A percentile compares a stretch with the other conserved stretches of the same genome.
Evolutionary conservation across 2,113 vertebrate species (phyloP).

Genomic region (Triplophysa tibetana): DNA sequence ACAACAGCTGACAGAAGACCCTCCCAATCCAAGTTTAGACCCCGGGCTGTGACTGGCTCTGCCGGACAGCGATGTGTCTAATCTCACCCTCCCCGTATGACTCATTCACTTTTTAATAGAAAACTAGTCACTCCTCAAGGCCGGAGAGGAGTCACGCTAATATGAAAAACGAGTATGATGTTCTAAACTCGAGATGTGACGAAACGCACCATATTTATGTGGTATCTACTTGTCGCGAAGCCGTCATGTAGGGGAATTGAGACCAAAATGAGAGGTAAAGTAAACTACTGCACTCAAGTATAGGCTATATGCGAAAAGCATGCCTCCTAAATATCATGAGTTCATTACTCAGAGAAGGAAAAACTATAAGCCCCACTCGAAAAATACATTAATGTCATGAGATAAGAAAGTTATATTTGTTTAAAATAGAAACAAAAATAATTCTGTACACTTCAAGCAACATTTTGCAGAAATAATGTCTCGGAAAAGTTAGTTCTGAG

Average conservation of each 20-base stretch:
- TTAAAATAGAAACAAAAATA: too few relatives aligned
- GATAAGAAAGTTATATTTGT: too few relatives aligned
- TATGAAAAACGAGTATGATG: conserved; percentile 51
- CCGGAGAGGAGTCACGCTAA: conserved; percentile 64
- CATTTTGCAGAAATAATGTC: too few relatives aligned
- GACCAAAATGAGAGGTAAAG: background rate
- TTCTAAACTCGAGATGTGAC: conserved; percentile 41
- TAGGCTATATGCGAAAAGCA: background rate
- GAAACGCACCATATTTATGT: background rate
- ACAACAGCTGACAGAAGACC: conserved; percentile 68
- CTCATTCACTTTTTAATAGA: conserved; percentile 72
- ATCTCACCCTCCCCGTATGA: conserved; percentile 57
- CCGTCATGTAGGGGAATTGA: background rate
- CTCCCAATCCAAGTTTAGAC: conserved; percentile 66
- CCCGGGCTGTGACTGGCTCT: conserved; percentile 46
- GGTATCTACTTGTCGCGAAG: background rate
- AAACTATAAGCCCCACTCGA: too few relatives aligned
- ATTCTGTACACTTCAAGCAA: too few relatives aligned
- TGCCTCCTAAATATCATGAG: background rate
- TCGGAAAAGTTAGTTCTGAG: too few relatives aligned
- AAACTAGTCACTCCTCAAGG: conserved; percentile 56
- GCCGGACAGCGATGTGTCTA: conserved; percentile 17
- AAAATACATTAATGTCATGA: too few relatives aligned
- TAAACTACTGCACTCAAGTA: background rate
- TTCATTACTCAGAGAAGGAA: too few relatives aligned